Evolutionary conservation across 1,140 invertebrate species (phyloP).

Genomic region (Drosophila littoralis): DNA sequence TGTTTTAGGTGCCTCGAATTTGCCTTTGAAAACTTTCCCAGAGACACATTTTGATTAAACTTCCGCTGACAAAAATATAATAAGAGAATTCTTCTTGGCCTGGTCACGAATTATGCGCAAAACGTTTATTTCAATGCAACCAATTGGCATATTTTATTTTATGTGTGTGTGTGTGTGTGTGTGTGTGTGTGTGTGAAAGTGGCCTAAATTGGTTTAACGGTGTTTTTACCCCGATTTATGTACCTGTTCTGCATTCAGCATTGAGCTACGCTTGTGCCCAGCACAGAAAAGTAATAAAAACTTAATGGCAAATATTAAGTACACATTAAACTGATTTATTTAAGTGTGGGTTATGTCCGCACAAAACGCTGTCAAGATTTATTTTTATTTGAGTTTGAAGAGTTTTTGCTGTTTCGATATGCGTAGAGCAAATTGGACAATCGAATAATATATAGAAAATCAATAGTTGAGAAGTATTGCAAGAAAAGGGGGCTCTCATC

Average conservation of each 20-base stretch:
- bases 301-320: slow-evolving; percentile 73
- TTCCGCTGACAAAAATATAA: background rate
- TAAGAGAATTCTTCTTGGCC: background rate
- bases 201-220: slow-evolving; percentile 25
- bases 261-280: background rate
- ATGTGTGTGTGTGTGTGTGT: background rate
- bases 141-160: slow-evolving; percentile 49
- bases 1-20: too few relatives aligned
- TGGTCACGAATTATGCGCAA: slow-evolving; percentile 16
- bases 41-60: background rate
- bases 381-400: slow-evolving; percentile 66
- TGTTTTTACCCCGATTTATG: slow-evolving; percentile 59
- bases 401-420: slow-evolving; percentile 11
- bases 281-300: slow-evolving; percentile 63
- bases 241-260: slow-evolving; percentile 41
- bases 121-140: slow-evolving; percentile 24
- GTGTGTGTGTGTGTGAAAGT: background rate
- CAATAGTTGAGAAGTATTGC: background rate
- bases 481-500: background rate
- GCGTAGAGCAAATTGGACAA: background rate
- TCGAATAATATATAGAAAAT: slow-evolving; percentile 13
- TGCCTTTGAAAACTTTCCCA: background rate
- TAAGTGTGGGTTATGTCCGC: slow-evolving; percentile 6
- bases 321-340: slow-evolving; percentile 78
- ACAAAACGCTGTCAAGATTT: slow-evolving; percentile 41